These are phyloP conservation scores for Aspiorhynchus laticeps DNA, from an alignment of 2,113 vertebrate genomes.

Conservation along the genomic window DNA sequence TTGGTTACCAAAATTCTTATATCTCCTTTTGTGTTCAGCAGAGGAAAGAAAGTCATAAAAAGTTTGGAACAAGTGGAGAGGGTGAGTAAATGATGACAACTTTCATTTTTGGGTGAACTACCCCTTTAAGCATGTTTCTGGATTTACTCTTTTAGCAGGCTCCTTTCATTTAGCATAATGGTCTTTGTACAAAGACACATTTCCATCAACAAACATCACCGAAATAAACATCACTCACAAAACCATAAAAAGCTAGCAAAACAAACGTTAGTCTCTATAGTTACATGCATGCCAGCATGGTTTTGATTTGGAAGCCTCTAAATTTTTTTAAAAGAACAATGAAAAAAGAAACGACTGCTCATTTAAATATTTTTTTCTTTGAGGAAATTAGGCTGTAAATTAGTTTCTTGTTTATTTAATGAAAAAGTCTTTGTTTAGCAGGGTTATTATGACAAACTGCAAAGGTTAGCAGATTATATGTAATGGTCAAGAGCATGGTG, in stretches of 20 bases:
- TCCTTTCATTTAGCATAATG: neutral
- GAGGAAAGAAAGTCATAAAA: neutral
- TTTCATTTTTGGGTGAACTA: neutral
- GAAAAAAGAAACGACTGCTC: constrained; percentile 16
- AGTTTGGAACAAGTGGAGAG: too few species aligned
- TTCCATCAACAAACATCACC: constrained; percentile 59
- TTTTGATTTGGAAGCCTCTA: constrained; percentile 62
- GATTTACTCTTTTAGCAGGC: neutral
- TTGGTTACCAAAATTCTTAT: neutral
- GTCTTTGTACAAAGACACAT: neutral
- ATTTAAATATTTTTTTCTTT: constrained; percentile 2
- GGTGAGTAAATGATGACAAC: neutral
- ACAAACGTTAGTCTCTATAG: constrained; percentile 66
- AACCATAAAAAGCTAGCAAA: constrained; percentile 60
- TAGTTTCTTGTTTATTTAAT: constrained; percentile 32
- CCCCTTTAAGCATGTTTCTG: neutral
- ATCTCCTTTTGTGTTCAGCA: neutral
- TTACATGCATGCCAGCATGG: constrained; percentile 60
- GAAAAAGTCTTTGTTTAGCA: neutral
- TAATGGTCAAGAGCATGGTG: neutral
- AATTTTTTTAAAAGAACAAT: constrained; percentile 48
- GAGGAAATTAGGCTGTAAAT: constrained; percentile 39
- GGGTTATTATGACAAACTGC: too few species aligned
- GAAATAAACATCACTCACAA: constrained; percentile 65
- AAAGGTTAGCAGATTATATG: neutral